phyloP scores from a whole-genome alignment of 2,888 invertebrate genomes.

The Augiades crinisus region DNA sequence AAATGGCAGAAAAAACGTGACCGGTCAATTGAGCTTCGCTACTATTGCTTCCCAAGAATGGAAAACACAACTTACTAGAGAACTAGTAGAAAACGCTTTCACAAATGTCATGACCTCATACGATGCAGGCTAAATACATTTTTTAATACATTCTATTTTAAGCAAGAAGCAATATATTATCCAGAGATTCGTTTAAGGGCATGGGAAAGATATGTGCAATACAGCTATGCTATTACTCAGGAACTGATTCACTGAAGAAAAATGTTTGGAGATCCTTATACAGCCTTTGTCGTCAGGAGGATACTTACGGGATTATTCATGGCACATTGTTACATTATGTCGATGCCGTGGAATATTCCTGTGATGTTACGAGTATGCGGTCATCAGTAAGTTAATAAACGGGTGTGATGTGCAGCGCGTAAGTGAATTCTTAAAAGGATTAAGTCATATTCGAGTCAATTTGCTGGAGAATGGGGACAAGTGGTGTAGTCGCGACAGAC shows the following conservation, averaged over 20 bases:
- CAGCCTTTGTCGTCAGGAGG: slow-evolving; percentile 25
- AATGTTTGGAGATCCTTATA: slow-evolving; percentile 29
- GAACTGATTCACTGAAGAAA: slow-evolving; percentile 42
- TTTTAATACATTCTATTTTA: no score
- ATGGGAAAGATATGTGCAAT: not conserved
- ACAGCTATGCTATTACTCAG: slow-evolving; percentile 5
- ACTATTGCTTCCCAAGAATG: no score
- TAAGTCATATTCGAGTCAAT: slow-evolving; percentile 67
- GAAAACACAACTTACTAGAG: not conserved
- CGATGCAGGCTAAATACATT: not conserved
- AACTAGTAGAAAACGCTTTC: not conserved
- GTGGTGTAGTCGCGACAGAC: slow-evolving; percentile 58
- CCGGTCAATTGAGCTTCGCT: no score
- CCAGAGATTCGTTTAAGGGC: no score
- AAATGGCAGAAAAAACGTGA: no score
- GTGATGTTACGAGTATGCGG: slow-evolving; percentile 39
- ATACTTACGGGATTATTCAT: slow-evolving; percentile 34
- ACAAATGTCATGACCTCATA: no score
- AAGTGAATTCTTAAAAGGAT: slow-evolving; percentile 67
- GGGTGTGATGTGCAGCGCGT: slow-evolving; percentile 39
- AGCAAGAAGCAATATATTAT: no score
- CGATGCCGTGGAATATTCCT: slow-evolving; percentile 28
- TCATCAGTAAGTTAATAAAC: slow-evolving; percentile 56
- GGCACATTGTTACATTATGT: slow-evolving; percentile 30
- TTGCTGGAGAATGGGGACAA: slow-evolving; percentile 70